Evolutionary conservation across 1,140 invertebrate genomes (phyloP).

Genomic region (Trachymyrmex septentrionalis): DNA sequence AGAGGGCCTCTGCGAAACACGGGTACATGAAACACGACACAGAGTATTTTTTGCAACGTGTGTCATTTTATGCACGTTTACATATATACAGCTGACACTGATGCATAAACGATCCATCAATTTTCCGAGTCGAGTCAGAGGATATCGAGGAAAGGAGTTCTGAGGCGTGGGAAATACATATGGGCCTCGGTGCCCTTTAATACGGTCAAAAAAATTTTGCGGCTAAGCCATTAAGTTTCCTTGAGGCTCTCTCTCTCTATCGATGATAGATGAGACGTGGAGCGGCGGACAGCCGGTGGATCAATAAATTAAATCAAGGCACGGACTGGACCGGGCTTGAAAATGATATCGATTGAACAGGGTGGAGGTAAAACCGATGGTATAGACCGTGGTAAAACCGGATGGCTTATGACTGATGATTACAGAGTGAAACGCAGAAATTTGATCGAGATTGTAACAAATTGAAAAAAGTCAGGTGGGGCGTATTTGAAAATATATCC

Average conservation of each 20-base stretch:
- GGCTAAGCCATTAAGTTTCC: conserved; percentile 39
- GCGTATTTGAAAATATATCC: conserved; percentile 42
- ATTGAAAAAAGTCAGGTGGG: conserved; percentile 58
- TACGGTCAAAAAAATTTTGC: conserved; percentile 26
- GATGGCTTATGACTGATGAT: conserved; percentile 69
- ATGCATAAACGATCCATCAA: conserved; percentile 61
- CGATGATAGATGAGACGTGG: conserved; percentile 66
- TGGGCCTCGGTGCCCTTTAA: conserved; percentile 33
- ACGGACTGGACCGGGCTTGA: conserved; percentile 55
- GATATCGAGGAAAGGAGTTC: conserved; percentile 23
- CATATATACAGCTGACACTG: neutral
- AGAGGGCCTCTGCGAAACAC: conserved; percentile 17
- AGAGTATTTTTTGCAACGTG: conserved; percentile 52
- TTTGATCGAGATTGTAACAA: conserved; percentile 63
- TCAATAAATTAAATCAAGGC: conserved; percentile 71
- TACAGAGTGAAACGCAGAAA: conserved; percentile 68
- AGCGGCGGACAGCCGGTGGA: conserved; percentile 22
- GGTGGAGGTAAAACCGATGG: conserved; percentile 23
- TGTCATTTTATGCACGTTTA: conserved; percentile 35
- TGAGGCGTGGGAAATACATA: conserved; percentile 29
- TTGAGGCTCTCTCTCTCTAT: conserved; percentile 22
- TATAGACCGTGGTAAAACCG: conserved; percentile 56
- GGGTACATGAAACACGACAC: neutral
- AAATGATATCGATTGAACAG: conserved; percentile 68
- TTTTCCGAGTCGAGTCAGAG: conserved; percentile 33